A percentile compares a stretch with the other conserved stretches of the same genome.
These are phyloP conservation scores for Accipiter virgatus DNA, from an alignment of 2,113 vertebrate genomes.

Conservation along the genomic window DNA sequence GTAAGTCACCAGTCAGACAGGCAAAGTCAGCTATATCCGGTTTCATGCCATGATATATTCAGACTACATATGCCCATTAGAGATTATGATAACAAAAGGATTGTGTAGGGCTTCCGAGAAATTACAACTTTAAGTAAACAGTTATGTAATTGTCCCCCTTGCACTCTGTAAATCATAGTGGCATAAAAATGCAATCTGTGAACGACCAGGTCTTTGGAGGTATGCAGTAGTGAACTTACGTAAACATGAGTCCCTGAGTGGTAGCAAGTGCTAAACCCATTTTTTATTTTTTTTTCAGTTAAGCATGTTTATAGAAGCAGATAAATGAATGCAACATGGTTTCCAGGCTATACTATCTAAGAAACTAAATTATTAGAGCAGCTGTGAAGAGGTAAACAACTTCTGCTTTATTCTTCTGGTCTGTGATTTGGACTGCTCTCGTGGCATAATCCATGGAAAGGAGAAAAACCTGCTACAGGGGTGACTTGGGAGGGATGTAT, in stretches of 20 bases:
- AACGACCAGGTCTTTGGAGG: slow-evolving; percentile 46
- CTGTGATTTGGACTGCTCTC: neutral
- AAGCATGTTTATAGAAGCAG: neutral
- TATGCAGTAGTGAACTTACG: neutral
- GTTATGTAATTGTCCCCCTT: slow-evolving; percentile 68
- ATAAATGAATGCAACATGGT: rapidly evolving
- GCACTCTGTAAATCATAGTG: slow-evolving; percentile 60
- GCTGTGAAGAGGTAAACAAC: neutral
- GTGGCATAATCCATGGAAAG: neutral
- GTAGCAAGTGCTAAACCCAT: neutral
- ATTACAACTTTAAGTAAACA: slow-evolving; percentile 61
- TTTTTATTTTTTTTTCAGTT: neutral
- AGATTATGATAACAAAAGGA: slow-evolving; percentile 72
- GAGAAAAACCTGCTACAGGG: neutral
- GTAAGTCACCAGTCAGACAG: slow-evolving; percentile 72
- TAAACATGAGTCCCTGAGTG: slow-evolving; percentile 10
- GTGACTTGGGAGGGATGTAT: neutral
- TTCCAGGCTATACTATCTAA: neutral
- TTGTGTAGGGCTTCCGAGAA: slow-evolving; percentile 63
- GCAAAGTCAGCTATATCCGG: slow-evolving; percentile 65
- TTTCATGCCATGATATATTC: slow-evolving; percentile 68
- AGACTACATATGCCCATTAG: slow-evolving; percentile 37
- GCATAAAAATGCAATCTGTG: slow-evolving; percentile 47
- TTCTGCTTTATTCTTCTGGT: neutral
- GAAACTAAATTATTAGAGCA: neutral